Conservation (phyloP, 2,113 vertebrate species). For the Brachypteracias leptosomus region DNA sequence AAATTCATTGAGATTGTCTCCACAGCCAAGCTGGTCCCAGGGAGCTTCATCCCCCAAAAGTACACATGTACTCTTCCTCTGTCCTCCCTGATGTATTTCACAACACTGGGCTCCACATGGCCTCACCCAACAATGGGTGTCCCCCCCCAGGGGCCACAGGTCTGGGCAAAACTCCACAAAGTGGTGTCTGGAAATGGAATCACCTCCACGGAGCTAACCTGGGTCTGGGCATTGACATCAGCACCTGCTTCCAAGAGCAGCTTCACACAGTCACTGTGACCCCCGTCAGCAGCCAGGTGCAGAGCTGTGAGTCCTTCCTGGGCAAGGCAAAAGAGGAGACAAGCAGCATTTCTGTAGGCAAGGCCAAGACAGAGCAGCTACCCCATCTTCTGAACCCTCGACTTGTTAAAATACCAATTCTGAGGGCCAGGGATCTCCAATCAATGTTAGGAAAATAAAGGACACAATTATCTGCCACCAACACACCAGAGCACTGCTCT, state of each 20-base stretch:
- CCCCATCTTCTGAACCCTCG: neutral
- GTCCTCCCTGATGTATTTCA: neutral
- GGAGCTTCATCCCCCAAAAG: neutral
- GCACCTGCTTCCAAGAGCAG: constrained; percentile 79
- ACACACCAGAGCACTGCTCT: neutral
- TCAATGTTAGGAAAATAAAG: neutral
- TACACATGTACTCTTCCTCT: rapidly evolving
- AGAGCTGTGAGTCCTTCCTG: constrained; percentile 85
- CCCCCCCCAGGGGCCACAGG: neutral
- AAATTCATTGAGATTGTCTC: neutral
- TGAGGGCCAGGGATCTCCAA: neutral
- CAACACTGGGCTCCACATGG: neutral
- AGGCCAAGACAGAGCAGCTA: neutral
- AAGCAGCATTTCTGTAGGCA: neutral
- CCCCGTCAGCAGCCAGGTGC: constrained; percentile 80
- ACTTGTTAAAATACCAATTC: neutral
- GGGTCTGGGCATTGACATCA: constrained; percentile 77
- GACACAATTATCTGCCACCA: neutral
- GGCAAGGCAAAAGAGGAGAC: neutral
- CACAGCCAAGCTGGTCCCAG: neutral
- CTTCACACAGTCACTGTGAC: constrained; percentile 71
- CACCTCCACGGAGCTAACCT: constrained; percentile 63
- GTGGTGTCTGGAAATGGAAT: neutral
- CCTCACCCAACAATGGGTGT: rapidly evolving
- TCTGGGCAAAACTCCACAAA: neutral